Evolutionary conservation across 1,140 invertebrate genomes (phyloP), one percentile per base, ranked within the genome.

Genomic region (Drosophila funebris): DNA sequence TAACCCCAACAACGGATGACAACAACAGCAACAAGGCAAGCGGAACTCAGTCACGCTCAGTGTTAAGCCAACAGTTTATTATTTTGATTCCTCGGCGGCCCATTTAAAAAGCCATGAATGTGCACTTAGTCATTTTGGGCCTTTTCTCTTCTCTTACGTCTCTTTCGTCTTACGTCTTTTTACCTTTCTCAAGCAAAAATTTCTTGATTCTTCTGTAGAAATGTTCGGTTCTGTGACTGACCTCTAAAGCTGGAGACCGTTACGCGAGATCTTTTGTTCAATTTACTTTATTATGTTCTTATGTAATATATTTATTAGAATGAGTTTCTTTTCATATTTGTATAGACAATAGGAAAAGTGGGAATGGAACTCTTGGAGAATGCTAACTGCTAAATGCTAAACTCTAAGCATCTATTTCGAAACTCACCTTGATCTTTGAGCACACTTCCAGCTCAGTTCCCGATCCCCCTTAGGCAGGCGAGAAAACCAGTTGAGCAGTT

Each of bases 61-160:
- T 39, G 54, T 58, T 31, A 50, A 41, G 27, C 57, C 41, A 39
- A 70, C 33, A 67, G 61, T 85, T 80, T 80, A 71, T 71, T 67
- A 57, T 63, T 56, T 62, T 16, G 27, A 58, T 81, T 73, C 61
- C 76, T 76, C 61, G 62, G 16, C 72, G 72, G 61, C 83, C 83
- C 75, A 78, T 88, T 83, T 87, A 46, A 73, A 88, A 88, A 87
- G 46, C 68, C 75, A 83, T 88, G 83, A 88, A 87, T 79, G 72
- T 78, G 83, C 82, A 87, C 66, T 88, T 79, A 88, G 67, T 88
- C 73, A 88, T 83, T 71, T 87, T 61, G 77, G 74, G 58, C 50
- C 62, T 81, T 85, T 75, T 85, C 76, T 72, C 62, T n/a, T n/a
- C n/a, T n/a, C n/a, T n/a, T n/a, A n/a, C 71, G 13, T 52, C 48